These are phyloP conservation scores for Schizothorax lantsangensis DNA, from an alignment of 2,797 vertebrate genomes.

Conservation along the genomic window DNA sequence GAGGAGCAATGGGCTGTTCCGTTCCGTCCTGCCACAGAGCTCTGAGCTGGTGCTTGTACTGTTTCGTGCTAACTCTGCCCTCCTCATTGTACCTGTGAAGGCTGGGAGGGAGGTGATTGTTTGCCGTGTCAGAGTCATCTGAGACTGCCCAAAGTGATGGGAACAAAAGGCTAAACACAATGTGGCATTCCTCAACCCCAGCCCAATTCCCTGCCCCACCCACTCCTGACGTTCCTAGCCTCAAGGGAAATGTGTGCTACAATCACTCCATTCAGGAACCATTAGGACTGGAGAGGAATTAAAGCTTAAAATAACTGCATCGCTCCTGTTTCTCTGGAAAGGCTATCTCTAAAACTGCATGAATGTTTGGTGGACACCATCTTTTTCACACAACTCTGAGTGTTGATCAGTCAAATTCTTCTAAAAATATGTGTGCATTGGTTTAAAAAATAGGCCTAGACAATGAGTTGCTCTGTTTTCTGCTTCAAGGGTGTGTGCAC, in stretches of 20 bases:
- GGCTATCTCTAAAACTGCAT: not conserved
- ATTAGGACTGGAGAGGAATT: constrained; percentile 9
- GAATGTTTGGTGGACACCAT: not conserved
- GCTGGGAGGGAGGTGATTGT: constrained; percentile 13
- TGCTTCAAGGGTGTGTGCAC: constrained; percentile 41
- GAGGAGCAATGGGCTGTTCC: not conserved
- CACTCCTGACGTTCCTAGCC: constrained; percentile 4
- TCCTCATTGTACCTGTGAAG: constrained; percentile 41
- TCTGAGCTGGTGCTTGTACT: constrained; percentile 52
- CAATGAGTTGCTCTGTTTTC: constrained; percentile 29
- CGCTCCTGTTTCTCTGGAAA: not conserved
- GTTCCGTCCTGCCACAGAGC: not conserved
- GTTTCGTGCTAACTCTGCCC: constrained; percentile 31
- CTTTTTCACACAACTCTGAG: not conserved
- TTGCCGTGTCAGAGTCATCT: not conserved
- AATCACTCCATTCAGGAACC: constrained; percentile 38
- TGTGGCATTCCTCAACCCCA: constrained; percentile 41
- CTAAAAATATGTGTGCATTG: not conserved
- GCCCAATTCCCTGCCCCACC: constrained; percentile 38
- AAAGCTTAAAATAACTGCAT: not conserved
- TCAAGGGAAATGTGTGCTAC: constrained; percentile 36
- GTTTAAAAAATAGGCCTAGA: not conserved
- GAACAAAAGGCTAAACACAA: constrained; percentile 50
- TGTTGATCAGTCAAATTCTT: not conserved
- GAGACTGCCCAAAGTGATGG: constrained; percentile 19